phyloP scores from a whole-genome alignment of 2,113 vertebrate genomes.

The Lycaon pictus region DNA sequence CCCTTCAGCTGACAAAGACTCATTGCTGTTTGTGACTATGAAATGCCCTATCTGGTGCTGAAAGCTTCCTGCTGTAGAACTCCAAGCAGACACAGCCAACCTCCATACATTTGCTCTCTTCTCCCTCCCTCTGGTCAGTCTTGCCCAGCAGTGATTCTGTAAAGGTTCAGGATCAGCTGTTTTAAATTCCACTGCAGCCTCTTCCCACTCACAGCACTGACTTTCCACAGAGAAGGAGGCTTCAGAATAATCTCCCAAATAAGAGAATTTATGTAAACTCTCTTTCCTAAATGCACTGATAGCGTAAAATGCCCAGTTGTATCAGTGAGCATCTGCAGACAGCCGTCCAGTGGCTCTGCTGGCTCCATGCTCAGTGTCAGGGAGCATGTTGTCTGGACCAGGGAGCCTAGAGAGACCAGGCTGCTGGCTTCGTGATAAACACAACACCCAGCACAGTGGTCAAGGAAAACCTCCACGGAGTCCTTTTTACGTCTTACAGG shows the following conservation, averaged over 20 bases:
- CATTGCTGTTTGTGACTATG: background rate
- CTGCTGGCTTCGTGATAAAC: background rate
- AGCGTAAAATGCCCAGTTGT: background rate
- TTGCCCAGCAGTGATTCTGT: background rate
- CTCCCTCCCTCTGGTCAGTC: background rate
- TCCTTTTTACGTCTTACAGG: slow-evolving; percentile 86
- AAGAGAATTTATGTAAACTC: background rate
- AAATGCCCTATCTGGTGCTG: background rate
- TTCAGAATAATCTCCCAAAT: background rate
- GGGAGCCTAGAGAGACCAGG: background rate
- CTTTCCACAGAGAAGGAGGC: background rate
- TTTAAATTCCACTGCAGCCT: background rate
- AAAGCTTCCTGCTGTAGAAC: background rate
- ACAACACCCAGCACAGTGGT: background rate
- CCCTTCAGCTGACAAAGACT: background rate
- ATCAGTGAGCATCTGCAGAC: background rate
- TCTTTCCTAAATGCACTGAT: background rate
- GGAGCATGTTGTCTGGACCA: background rate
- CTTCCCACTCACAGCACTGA: background rate
- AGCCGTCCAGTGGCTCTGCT: background rate
- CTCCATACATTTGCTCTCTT: background rate
- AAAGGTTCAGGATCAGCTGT: background rate
- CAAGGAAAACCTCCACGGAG: background rate
- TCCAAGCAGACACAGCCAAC: background rate
- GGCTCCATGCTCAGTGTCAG: background rate